These are phyloP conservation scores for Chrysopilus asiliformis DNA, from an alignment of 2,888 invertebrate species.

Conservation along the genomic window DNA sequence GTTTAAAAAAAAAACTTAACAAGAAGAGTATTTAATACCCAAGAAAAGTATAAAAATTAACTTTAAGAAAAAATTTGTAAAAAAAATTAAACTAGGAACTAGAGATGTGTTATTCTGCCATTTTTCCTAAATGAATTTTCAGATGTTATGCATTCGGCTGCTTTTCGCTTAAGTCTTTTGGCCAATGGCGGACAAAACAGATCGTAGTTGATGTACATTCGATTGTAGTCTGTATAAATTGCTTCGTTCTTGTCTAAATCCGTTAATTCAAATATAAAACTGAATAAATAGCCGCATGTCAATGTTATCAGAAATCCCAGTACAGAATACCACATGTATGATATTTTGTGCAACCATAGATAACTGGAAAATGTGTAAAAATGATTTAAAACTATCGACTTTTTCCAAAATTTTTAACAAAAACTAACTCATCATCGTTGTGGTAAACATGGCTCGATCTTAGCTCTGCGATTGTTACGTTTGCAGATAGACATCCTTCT, in stretches of 20 bases:
- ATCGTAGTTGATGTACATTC: constrained; percentile 39
- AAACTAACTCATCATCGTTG: too few species aligned
- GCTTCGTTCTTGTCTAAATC: constrained; percentile 26
- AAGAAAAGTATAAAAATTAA: too few species aligned
- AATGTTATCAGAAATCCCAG: constrained; percentile 40
- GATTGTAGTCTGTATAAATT: constrained; percentile 25
- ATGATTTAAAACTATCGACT: neutral
- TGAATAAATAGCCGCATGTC: constrained; percentile 39
- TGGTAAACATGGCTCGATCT: neutral
- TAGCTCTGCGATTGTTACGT: constrained; percentile 14
- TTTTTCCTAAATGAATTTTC: too few species aligned
- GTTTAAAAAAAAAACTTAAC: too few species aligned
- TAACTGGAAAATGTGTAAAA: constrained; percentile 27
- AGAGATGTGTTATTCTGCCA: too few species aligned
- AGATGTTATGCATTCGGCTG: constrained; percentile 1
- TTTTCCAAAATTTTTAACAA: too few species aligned
- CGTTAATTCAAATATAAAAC: constrained; percentile 33
- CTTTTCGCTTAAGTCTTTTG: constrained; percentile 29
- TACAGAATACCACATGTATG: constrained; percentile 58
- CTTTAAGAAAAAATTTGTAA: too few species aligned
- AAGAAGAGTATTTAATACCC: too few species aligned
- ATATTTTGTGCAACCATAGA: constrained; percentile 55
- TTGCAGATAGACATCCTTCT: constrained; percentile 39
- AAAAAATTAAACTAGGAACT: too few species aligned
- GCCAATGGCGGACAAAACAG: constrained; percentile 45